Base-by-base conservation (phyloP, 2,888 invertebrate genomes). In the Hoplodrina blanda region DNA sequence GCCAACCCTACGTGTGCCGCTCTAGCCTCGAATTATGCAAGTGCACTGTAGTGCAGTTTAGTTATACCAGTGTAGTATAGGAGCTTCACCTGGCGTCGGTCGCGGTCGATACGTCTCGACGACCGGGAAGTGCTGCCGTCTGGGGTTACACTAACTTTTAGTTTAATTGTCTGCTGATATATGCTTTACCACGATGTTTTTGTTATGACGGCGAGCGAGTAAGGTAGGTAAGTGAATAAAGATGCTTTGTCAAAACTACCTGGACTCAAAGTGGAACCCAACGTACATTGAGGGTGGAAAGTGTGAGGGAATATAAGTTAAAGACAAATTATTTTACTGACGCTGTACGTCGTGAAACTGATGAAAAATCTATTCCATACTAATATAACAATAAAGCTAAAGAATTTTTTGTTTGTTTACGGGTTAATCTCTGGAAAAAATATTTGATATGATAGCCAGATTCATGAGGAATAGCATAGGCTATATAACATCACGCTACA, bases 81-180 rank as follows among this genome's bases (percentile, higher is more conserved):
- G 73, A 54, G 33, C 61, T 74, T 78, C 83, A 85, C 90, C 89
- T 87, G 90, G 88, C 88, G 87, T 84, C 87, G 83, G 70, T 44
- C 73, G 85, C 88, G 90, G 85, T 90, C 90, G 89, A 90, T 90
- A 88, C 90, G 90, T 82, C 90, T 89, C 89, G 90, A 89, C 90
- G 81, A 73, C 78, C 75, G 81, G 84, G 79, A 80, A 83, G 79
- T 80, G 72, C 73, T 65, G 71, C 73, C 66, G 73, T 69, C 81
- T 76, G 82, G 62, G 81, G 52, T 37, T 44, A 41, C 4, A 69
- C 59, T n/a, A 73, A 80, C 70, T 82, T 74, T 77, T 66, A 82
- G 60, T 80, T 77, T 80, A 77, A 82, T 82, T 75, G 80, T 84
- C 74, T 70, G 30, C 30, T 76, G 56, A 74, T 77, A 44, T 69